A percentile compares a stretch with the other conserved stretches of the same genome.
Evolutionary conservation across 1,140 invertebrate species (phyloP).

Genomic region (Neotoxoptera formosana): DNA sequence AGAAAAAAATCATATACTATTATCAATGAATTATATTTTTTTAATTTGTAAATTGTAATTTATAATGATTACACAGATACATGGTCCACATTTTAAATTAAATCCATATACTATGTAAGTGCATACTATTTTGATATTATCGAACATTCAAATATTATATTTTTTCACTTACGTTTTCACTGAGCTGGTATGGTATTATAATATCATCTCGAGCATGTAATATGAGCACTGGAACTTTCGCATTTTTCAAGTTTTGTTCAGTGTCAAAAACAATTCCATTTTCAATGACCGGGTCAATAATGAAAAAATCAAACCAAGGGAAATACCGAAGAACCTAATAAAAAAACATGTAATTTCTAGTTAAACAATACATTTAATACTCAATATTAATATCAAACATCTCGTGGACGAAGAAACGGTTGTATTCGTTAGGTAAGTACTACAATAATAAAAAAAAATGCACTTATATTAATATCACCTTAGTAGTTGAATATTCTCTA

Average conservation of each 20-base stretch:
- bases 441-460: background rate
- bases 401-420: background rate
- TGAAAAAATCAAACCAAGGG: conserved; percentile 72
- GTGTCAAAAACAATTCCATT: conserved; percentile 75
- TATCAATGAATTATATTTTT: background rate
- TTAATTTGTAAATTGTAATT: background rate
- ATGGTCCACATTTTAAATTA: background rate
- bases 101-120: background rate
- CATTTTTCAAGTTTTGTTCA: conserved; percentile 73
- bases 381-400: background rate
- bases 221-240: conserved; percentile 81
- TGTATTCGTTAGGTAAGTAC: background rate
- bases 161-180: conserved; percentile 69
- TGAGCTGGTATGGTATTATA: conserved; percentile 80
- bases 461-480: conserved; percentile 65
- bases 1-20: background rate
- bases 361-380: background rate
- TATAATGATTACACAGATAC: background rate
- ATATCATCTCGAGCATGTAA: conserved; percentile 89
- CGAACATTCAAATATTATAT: background rate
- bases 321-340: background rate
- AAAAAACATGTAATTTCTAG: background rate
- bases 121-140: background rate
- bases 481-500: conserved; percentile 76
- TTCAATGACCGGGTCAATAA: conserved; percentile 73